Evolutionary conservation across 2,888 invertebrate species (phyloP).

Genomic region (Lysandra coridon): DNA sequence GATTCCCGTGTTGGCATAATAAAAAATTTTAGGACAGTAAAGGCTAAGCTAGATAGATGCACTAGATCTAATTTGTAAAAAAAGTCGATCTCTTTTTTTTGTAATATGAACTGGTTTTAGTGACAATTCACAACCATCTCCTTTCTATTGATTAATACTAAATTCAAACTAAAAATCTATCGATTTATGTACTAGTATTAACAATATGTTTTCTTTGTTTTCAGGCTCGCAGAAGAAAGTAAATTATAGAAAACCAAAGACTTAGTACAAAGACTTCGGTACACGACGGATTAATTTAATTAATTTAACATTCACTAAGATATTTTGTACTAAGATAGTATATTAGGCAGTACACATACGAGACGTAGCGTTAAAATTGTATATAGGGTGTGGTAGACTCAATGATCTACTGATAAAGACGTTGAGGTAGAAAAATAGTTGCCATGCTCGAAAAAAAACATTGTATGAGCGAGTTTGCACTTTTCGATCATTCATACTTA

Average conservation of each 20-base stretch:
- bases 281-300: constrained; percentile 18
- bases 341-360: background rate
- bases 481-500: background rate
- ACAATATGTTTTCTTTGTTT: constrained; percentile 39
- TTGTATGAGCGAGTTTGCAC: background rate
- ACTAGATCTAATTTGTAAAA: no score
- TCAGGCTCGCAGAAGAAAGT: constrained; percentile 70
- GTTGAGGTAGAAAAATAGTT: background rate
- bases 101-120: no score
- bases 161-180: no score
- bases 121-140: no score
- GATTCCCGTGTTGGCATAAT: no score
- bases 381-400: background rate
- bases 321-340: constrained; percentile 1
- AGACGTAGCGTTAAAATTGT: background rate
- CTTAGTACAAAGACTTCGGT: constrained; percentile 23
- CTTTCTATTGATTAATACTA: no score
- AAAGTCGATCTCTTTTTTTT: no score
- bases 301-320: background rate
- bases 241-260: constrained; percentile 37
- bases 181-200: background rate
- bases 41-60: no score
- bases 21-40: no score
- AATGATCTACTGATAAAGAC: background rate
- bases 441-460: background rate